A percentile compares a stretch with the other conserved stretches of the same genome.
Evolutionary conservation across 2,888 invertebrate species (phyloP).

Genomic region (Ormyrus labotus): DNA sequence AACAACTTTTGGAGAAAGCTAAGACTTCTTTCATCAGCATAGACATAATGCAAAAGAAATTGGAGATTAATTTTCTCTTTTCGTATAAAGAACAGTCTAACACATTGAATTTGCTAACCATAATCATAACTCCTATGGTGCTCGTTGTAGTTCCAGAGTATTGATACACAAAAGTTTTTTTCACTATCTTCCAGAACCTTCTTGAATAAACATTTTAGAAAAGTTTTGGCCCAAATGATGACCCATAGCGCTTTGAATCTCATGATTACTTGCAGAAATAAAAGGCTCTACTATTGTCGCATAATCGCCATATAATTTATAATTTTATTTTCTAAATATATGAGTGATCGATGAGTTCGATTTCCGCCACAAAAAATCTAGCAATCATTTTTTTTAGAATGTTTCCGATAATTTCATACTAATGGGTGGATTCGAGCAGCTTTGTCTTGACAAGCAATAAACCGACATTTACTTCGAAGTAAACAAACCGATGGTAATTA

Average conservation of each 20-base stretch:
- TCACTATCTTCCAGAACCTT: constrained; percentile 90
- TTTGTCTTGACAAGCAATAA: no score
- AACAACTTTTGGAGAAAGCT: constrained; percentile 95
- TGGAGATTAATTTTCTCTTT: no score
- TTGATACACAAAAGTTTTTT: constrained; percentile 92
- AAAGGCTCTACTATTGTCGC: constrained; percentile 98
- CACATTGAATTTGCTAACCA: constrained; percentile 74
- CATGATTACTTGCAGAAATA: constrained; percentile 94
- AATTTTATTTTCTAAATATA: no score
- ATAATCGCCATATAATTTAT: constrained; percentile 83
- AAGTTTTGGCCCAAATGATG: constrained; percentile 99
- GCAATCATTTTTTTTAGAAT: no score
- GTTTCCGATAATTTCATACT: no score
- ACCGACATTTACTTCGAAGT: no score
- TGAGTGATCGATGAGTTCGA: no score
- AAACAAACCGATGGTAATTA: no score
- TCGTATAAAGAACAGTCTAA: no score
- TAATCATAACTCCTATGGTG: constrained; percentile 93
- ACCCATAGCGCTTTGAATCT: constrained; percentile 97
- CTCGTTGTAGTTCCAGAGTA: constrained; percentile 99
- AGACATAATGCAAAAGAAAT: constrained; percentile 77
- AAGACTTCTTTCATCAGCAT: constrained; percentile 97
- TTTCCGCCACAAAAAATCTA: no score
- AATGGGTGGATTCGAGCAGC: no score
- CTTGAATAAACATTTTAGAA: constrained; percentile 98